Percentiles rank a stretch among this genome's conserved stretches.
phyloP scores from a whole-genome alignment of 2,113 vertebrate genomes.

The Platichthys stellatus region DNA sequence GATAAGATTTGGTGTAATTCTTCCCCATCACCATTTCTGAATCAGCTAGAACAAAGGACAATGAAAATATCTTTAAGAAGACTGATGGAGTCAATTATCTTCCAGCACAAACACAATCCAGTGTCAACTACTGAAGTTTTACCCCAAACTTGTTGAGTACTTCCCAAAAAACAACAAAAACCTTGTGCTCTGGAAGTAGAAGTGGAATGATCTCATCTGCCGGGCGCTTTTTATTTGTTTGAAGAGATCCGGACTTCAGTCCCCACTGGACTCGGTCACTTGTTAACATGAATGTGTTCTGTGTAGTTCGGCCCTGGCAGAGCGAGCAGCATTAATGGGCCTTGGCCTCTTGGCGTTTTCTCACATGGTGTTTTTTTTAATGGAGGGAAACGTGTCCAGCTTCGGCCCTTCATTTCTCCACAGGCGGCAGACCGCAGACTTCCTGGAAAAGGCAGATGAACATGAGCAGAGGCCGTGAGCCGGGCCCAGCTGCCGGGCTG shows the following conservation, averaged over 20 bases:
- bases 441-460: constrained; percentile 58
- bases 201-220: constrained; percentile 38
- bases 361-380: constrained; percentile 68
- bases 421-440: constrained; percentile 77
- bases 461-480: neutral
- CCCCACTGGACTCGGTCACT: constrained; percentile 44
- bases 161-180: neutral
- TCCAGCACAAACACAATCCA: too few species aligned
- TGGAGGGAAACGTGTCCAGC: constrained; percentile 77
- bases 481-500: neutral
- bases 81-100: too few species aligned
- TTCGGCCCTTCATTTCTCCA: constrained; percentile 78
- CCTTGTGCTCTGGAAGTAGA: constrained; percentile 9
- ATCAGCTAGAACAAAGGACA: too few species aligned
- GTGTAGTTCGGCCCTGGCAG: constrained; percentile 38
- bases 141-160: neutral
- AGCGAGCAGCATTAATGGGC: constrained; percentile 59
- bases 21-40: too few species aligned
- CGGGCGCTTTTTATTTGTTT: constrained; percentile 30
- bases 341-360: constrained; percentile 62
- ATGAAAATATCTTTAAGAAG: too few species aligned
- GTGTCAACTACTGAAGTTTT: too few species aligned
- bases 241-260: constrained; percentile 41
- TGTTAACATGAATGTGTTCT: constrained; percentile 43
- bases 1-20: too few species aligned